Evolutionary conservation across 2,888 invertebrate genomes (phyloP), one percentile per base, ranked within the genome.

Genomic region (Lepidonotus clava): DNA sequence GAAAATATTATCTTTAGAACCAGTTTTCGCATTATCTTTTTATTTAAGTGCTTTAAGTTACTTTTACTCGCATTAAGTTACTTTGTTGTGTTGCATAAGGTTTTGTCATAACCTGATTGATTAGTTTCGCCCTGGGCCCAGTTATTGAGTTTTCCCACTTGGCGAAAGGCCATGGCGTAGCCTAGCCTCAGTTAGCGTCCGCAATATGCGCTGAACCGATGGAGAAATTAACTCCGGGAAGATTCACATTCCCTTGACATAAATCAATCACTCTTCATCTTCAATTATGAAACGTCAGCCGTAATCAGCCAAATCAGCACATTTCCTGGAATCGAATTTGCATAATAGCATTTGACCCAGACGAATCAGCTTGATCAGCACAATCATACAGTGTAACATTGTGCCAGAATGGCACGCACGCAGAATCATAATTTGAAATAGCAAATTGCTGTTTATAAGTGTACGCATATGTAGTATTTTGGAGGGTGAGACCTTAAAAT

Each of bases 101-200:
- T 14, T 61, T 61, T 61, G 61, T 61, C 28, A 61, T 32, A 61
- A 24, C 28, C 61, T 28, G 61, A 61, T 61, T 61, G 61, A 61
- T 61, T 61, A 32, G 28, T 61, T 61, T 61, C 61, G 61, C 61
- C 61, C 46, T 28, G 61, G 28, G 61, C 28, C 61, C 28, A 24
- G n/a, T 28, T 61, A 61, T 61, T 61, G 61, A 24, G 61, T 61
- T 61, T 61, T 61, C 61, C 61, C 24, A 28, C 28, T 32, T 61
- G 61, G 61, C 28, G n/a, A n/a, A n/a, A n/a, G n/a, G n/a, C n/a
- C n/a, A n/a, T n/a, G n/a, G n/a, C n/a, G n/a, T 61, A 24, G 28
- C 61, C 61, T 61, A 61, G 28, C 28, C 24, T 61, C 61, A 61
- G 24, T 61, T 61, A 61, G 28, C 28, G 61, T 24, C 61, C 24